These are phyloP conservation scores for Mystacornis crossleyi DNA, from an alignment of 2,113 vertebrate species.

Conservation along the genomic window DNA sequence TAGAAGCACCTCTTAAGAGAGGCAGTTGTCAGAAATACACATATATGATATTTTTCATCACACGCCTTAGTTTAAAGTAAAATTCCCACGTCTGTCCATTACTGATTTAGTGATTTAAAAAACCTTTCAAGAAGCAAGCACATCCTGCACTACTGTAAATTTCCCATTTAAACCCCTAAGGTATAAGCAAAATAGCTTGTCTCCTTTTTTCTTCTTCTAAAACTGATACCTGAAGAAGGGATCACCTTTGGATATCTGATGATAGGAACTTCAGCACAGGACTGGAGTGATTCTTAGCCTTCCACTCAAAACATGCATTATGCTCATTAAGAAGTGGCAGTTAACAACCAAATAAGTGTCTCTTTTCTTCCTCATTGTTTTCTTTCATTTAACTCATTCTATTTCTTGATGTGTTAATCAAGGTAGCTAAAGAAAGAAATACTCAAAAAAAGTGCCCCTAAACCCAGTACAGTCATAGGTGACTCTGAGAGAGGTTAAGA, in stretches of 20 bases:
- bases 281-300: background rate
- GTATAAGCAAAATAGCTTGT: background rate
- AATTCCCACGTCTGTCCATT: background rate
- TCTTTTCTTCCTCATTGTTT: background rate
- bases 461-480: background rate
- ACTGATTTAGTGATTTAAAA: background rate
- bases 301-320: background rate
- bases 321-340: background rate
- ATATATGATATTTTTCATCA: background rate
- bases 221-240: background rate
- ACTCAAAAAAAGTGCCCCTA: accelerated
- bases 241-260: background rate
- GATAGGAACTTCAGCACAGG: background rate
- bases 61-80: background rate
- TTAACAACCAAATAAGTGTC: background rate
- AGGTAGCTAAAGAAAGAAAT: background rate
- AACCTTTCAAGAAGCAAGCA: background rate
- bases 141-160: background rate
- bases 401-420: background rate
- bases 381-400: background rate
- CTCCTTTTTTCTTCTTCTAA: background rate
- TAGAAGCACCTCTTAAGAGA: background rate
- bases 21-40: background rate
- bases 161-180: background rate
- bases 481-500: background rate